phyloP scores from a whole-genome alignment of 2,113 vertebrate genomes.

The Tetrax tetrax region DNA sequence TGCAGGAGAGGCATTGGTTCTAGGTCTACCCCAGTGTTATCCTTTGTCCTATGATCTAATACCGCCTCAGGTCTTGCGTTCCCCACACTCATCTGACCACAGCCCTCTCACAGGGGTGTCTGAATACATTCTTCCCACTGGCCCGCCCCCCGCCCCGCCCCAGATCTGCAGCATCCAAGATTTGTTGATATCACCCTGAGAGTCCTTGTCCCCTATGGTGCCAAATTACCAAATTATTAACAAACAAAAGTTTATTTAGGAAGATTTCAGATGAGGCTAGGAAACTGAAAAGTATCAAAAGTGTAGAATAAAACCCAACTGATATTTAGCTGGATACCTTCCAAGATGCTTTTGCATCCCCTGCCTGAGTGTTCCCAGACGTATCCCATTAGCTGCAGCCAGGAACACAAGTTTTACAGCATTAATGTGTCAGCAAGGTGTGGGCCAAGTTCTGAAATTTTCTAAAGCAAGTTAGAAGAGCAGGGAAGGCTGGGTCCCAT shows the following conservation, averaged over 20 bases:
- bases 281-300: not conserved
- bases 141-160: too few relatives aligned
- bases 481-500: not conserved
- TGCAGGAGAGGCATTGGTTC: not conserved
- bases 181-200: not conserved
- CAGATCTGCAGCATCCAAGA: not conserved
- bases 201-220: fast-evolving
- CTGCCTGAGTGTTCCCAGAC: not conserved
- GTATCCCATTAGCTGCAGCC: not conserved
- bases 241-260: not conserved
- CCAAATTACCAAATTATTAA: not conserved
- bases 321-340: not conserved
- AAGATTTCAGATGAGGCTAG: not conserved
- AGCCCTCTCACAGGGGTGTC: not conserved
- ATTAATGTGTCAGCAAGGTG: not conserved
- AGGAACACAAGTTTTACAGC: not conserved
- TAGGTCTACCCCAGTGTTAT: not conserved
- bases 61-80: not conserved
- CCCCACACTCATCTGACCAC: not conserved
- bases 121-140: not conserved
- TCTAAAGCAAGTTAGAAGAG: not conserved
- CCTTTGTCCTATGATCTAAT: not conserved
- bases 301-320: not conserved
- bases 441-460: not conserved
- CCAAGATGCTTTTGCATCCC: not conserved